phyloP scores from a whole-genome alignment of 2,113 vertebrate species.

The Meriones unguiculatus region DNA sequence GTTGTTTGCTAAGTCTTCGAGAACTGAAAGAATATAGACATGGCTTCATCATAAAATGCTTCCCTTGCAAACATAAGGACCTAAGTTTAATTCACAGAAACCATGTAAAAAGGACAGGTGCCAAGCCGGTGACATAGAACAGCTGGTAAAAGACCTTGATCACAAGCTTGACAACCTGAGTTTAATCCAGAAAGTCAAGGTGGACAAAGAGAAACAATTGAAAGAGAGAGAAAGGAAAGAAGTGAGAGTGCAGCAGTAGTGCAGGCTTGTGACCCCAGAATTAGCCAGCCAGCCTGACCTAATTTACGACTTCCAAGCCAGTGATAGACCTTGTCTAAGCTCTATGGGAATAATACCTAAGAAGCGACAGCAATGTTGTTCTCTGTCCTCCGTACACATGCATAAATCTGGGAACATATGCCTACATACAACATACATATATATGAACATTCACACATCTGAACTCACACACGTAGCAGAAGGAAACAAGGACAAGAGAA shows the following conservation, averaged over 20 bases:
- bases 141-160: no score
- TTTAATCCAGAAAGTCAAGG: not conserved
- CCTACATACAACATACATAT: not conserved
- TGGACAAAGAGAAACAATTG: not conserved
- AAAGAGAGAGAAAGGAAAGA: not conserved
- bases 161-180: no score
- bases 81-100: no score
- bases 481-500: not conserved
- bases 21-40: no score
- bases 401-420: not conserved
- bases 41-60: not conserved
- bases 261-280: not conserved
- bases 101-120: not conserved
- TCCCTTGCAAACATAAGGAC: not conserved
- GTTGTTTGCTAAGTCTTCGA: not conserved
- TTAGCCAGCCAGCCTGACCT: not conserved
- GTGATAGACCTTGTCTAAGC: not conserved
- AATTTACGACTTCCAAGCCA: not conserved
- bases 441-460: not conserved
- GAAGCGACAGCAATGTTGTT: not conserved
- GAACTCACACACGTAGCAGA: not conserved
- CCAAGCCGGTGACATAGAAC: not conserved
- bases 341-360: not conserved
- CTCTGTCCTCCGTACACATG: not conserved
- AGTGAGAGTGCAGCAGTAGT: not conserved